Evolutionary conservation across 2,888 invertebrate species (phyloP).

Genomic region (Noctua janthina): DNA sequence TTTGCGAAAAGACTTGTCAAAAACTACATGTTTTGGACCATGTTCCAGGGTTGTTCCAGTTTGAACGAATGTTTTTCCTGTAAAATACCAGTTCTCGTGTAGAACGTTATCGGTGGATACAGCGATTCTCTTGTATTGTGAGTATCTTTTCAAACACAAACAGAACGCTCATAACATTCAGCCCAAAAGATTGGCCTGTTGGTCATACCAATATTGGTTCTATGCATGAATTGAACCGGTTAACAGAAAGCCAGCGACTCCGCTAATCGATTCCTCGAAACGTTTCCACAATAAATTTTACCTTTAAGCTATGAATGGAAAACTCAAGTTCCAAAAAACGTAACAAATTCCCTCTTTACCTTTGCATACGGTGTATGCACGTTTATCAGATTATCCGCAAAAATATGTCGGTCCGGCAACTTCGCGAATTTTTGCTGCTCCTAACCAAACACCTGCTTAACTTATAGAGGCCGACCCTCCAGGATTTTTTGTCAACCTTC

Average conservation of each 20-base stretch:
- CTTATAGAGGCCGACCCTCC: slow-evolving; percentile 61
- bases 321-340: slow-evolving; percentile 35
- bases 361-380: slow-evolving; percentile 38
- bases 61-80: slow-evolving; percentile 24
- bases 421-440: slow-evolving; percentile 56
- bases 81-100: slow-evolving; percentile 11
- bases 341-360: slow-evolving; percentile 44
- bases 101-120: not conserved
- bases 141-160: slow-evolving; percentile 7
- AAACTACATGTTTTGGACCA: slow-evolving; percentile 38
- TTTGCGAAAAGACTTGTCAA: slow-evolving; percentile 32
- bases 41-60: slow-evolving; percentile 1
- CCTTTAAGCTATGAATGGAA: slow-evolving; percentile 16
- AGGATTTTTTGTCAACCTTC: slow-evolving; percentile 54
- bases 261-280: slow-evolving; percentile 32
- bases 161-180: not conserved
- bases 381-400: slow-evolving; percentile 64
- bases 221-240: slow-evolving; percentile 15
- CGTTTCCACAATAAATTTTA: slow-evolving; percentile 19
- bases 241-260: slow-evolving; percentile 23
- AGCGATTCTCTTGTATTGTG: slow-evolving; percentile 10
- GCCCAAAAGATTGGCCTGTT: not conserved
- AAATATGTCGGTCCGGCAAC: slow-evolving; percentile 59
- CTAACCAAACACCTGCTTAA: slow-evolving; percentile 66
- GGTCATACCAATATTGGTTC: slow-evolving; percentile 17